These are phyloP conservation scores for Melieria picta DNA, from an alignment of 2,888 invertebrate species.

Conservation along the genomic window DNA sequence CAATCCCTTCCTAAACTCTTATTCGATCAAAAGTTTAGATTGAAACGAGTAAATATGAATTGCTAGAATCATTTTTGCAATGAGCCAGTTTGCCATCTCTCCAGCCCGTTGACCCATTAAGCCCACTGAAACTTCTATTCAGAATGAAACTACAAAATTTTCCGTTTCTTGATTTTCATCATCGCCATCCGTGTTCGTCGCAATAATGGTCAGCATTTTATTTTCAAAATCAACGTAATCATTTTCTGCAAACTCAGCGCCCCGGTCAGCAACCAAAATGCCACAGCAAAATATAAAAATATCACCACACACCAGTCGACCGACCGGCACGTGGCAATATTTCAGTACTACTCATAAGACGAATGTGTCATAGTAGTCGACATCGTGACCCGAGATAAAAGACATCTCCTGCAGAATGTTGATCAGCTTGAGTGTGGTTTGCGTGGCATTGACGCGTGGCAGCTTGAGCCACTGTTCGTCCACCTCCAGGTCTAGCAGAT, in stretches of 20 bases:
- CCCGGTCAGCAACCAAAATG: neutral
- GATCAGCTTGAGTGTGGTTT: slow-evolving; percentile 56
- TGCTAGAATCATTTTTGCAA: too few species aligned
- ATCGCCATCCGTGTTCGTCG: slow-evolving; percentile 28
- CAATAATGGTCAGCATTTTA: slow-evolving; percentile 34
- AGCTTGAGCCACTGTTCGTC: slow-evolving; percentile 40
- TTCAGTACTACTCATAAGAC: slow-evolving; percentile 55
- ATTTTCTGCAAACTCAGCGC: slow-evolving; percentile 10
- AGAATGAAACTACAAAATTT: slow-evolving; percentile 32
- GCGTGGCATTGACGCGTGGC: slow-evolving; percentile 51
- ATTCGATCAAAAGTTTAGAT: too few species aligned
- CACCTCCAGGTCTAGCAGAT: slow-evolving; percentile 46
- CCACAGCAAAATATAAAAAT: slow-evolving; percentile 36
- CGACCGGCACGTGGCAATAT: slow-evolving; percentile 39
- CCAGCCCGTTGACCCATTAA: neutral
- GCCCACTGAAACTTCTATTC: neutral
- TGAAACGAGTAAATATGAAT: too few species aligned
- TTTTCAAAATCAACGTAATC: slow-evolving; percentile 16
- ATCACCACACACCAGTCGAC: slow-evolving; percentile 36
- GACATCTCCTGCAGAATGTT: slow-evolving; percentile 59
- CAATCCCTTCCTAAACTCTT: too few species aligned
- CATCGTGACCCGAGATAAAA: slow-evolving; percentile 62
- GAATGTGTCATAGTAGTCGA: slow-evolving; percentile 61
- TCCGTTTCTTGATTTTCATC: slow-evolving; percentile 35
- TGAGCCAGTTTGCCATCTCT: too few species aligned